Base-by-base conservation (phyloP, 2,888 invertebrate genomes). In the Brachylomia viminalis region DNA sequence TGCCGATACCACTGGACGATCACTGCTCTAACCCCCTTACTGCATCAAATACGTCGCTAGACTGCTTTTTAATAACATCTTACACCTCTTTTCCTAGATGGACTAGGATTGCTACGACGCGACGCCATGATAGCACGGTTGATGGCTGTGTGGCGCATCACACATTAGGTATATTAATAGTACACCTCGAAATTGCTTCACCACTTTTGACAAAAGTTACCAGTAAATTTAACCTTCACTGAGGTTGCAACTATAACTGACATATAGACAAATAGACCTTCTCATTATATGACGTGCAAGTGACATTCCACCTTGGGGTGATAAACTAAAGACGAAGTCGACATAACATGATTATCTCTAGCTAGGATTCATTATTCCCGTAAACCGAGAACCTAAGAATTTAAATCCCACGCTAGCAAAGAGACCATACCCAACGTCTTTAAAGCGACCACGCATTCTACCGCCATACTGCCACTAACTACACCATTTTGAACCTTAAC, bases 401-500 rank as follows among this genome's bases (percentile, higher is more conserved):
- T 42, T 1, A 30, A 58, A 52, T 33, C 13, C 1, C 2, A 13
- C 80, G 77, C 85, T 70, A 0, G 0, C 49, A 81, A 10, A 64
- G 58, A 17, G 33, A 78, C 82, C 87, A 61, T n/a, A 79, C 88
- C 80, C 45, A 30, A 66, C 30, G 27, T 81, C 86, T 87, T 82
- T 78, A 70, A 74, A 81, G 59, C 78, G 17, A 80, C 80, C 75
- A 80, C n/a, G 17, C 56, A 0, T 17, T 59, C 66, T 75, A 59
- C 79, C 45, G 62, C n/a, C 58, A 20, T 15, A 33, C 13, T 15
- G 30, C 27, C 17, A 59, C 17, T 8, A n/a, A 7, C 33, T 61
- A 80, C 70, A 68, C 74, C 64, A 91, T 86, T 88, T 74, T 89
- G n/a, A 77, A 86, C 90, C 69, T 88, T 86, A 54, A 27, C 2